These are phyloP conservation scores for Menidia menidia DNA, from an alignment of 2,797 vertebrate genomes.

Conservation along the genomic window DNA sequence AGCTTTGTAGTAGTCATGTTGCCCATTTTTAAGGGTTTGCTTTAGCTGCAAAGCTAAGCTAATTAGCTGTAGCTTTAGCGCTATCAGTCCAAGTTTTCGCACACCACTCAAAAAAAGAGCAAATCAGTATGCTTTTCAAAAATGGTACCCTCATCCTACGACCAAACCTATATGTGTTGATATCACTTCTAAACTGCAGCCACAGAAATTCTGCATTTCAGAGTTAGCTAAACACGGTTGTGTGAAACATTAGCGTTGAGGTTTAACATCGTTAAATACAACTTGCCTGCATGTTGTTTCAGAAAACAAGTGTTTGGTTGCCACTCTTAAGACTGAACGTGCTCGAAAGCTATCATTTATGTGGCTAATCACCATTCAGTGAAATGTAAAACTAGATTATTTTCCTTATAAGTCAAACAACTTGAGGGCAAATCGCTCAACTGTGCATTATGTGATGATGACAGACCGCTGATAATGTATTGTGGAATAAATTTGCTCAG, in stretches of 20 bases:
- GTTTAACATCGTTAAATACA: neutral
- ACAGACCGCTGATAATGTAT: neutral
- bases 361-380: neutral
- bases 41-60: neutral
- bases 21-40: neutral
- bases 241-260: neutral
- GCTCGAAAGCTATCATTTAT: too few relatives aligned
- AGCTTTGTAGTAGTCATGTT: too few relatives aligned
- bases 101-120: too few relatives aligned
- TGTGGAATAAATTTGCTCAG: too few relatives aligned
- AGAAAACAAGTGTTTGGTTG: neutral
- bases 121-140: neutral
- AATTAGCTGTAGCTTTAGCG: neutral
- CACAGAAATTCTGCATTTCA: neutral
- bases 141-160: neutral
- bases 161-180: neutral
- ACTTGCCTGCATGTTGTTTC: neutral
- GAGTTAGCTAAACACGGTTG: neutral
- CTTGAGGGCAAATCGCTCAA: neutral
- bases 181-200: neutral
- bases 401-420: neutral
- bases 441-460: too few relatives aligned
- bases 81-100: neutral
- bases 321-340: neutral
- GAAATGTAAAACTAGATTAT: neutral